Evolutionary conservation across 2,888 invertebrate genomes (phyloP), one percentile per base, ranked within the genome.

Genomic region (Rhogogaster chlorosoma): DNA sequence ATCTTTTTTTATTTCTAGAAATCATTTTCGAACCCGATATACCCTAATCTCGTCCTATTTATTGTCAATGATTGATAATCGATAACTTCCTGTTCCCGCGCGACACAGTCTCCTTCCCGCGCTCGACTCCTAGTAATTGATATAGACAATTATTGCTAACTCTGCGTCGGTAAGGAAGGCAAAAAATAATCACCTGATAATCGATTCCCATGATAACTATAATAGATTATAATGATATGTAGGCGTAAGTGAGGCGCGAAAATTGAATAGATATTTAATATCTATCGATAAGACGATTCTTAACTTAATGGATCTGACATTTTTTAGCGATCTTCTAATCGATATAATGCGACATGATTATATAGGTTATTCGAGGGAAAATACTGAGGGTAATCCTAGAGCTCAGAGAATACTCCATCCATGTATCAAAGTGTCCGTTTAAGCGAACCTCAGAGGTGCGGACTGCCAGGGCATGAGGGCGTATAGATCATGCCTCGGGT

Each of bases 401-500:
- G 0, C 61, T 26, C 61, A 2, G 15, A 26, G 10, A 61, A 61
- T 61, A 61, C 61, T 26, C 26, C 10, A 70, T 70, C 18, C 77
- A 9, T 29, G 36, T 42, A 57, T 32, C 61, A 38, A 80, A 64
- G n/a, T 32, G 22, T 80, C 57, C 26, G 71, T 15, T 57, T 84
- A 10, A 32, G 57, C 22, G 49, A 38, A 29, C 29, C 73, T 26
- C 29, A 73, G 75, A 84, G 84, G 84, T 67, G 84, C 70, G 53
- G 71, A 67, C 85, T 87, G 86, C 85, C 10, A 36, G 57, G 61
- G 49, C 29, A 36, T 18, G 84, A 82, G 82, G 84, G 80, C 85
- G 85, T 86, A 88, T 89, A 87, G 87, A 88, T 89, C 87, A 88
- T 84, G 12, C 84, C 86, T 86, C 86, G 87, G 49, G 86, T 26